These are phyloP conservation scores for Agrilus cyanescens DNA, from an alignment of 2,888 invertebrate genomes.

Conservation along the genomic window DNA sequence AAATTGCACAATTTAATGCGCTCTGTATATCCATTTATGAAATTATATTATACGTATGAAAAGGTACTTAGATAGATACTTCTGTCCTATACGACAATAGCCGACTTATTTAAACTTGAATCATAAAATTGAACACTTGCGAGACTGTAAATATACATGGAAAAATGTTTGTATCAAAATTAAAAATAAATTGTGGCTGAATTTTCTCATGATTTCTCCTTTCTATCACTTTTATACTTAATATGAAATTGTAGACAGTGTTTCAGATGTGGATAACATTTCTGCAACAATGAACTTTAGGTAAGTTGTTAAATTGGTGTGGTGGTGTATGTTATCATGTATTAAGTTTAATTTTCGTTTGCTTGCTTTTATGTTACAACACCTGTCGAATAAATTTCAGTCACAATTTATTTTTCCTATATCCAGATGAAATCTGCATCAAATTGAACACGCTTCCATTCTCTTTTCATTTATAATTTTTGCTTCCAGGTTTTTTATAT, in stretches of 20 bases:
- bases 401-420: slow-evolving; percentile 16
- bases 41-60: too few relatives aligned
- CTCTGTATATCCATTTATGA: too few relatives aligned
- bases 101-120: too few relatives aligned
- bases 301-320: slow-evolving; percentile 7
- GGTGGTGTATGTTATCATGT: slow-evolving; percentile 4
- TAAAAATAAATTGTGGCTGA: slow-evolving; percentile 25
- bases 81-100: too few relatives aligned
- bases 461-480: slow-evolving; percentile 7
- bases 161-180: slow-evolving; percentile 21
- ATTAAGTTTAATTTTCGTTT: slow-evolving; percentile 7
- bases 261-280: slow-evolving; percentile 5
- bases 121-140: too few relatives aligned
- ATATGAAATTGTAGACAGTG: slow-evolving; percentile 1
- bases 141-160: too few relatives aligned
- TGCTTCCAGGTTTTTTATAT: slow-evolving; percentile 2
- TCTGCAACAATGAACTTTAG: slow-evolving; percentile 1
- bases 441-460: not conserved
- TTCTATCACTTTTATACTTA: slow-evolving; percentile 5
- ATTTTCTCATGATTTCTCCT: slow-evolving; percentile 9
- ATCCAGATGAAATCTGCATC: slow-evolving; percentile 4
- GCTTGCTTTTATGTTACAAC: slow-evolving; percentile 4
- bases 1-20: too few relatives aligned
- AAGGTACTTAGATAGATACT: too few relatives aligned
- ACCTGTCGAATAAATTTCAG: slow-evolving; percentile 11